Evolutionary conservation across 2,113 vertebrate genomes (phyloP).

Genomic region (Bos indicus): DNA sequence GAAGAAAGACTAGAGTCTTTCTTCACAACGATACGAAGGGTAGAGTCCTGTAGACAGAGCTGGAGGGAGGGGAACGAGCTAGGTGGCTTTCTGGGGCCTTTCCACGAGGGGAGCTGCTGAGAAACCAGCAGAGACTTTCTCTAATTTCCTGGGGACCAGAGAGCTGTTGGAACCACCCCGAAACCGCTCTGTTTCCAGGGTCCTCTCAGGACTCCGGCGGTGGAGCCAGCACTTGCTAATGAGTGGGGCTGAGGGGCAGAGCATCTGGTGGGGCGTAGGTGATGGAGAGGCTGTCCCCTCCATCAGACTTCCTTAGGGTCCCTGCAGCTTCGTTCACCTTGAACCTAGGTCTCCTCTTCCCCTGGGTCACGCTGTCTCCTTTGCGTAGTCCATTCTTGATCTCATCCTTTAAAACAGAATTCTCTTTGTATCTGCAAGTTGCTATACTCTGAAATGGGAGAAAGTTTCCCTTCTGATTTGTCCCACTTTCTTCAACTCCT

Average conservation of each 20-base stretch:
- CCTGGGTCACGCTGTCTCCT: rapidly evolving
- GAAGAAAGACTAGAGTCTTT: neutral
- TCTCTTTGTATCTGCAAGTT: neutral
- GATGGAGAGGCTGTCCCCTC: neutral
- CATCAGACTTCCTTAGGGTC: neutral
- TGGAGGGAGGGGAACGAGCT: neutral
- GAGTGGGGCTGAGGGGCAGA: neutral
- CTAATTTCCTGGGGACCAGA: neutral
- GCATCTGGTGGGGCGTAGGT: neutral
- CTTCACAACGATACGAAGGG: neutral
- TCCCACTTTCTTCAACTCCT: neutral
- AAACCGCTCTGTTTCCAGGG: neutral
- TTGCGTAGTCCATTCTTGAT: neutral
- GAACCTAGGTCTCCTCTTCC: neutral
- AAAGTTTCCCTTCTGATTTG: neutral
- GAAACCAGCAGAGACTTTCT: neutral
- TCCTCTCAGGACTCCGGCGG: neutral
- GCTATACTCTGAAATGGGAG: neutral
- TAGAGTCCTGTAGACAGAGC: neutral
- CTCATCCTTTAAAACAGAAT: neutral
- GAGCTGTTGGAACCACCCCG: neutral
- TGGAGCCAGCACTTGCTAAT: neutral
- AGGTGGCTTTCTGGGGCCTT: neutral
- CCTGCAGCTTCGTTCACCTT: rapidly evolving
- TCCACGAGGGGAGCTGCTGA: neutral